These are phyloP conservation scores for Hippocampus barbouri DNA, from an alignment of 2,113 vertebrate genomes.

Conservation along the genomic window DNA sequence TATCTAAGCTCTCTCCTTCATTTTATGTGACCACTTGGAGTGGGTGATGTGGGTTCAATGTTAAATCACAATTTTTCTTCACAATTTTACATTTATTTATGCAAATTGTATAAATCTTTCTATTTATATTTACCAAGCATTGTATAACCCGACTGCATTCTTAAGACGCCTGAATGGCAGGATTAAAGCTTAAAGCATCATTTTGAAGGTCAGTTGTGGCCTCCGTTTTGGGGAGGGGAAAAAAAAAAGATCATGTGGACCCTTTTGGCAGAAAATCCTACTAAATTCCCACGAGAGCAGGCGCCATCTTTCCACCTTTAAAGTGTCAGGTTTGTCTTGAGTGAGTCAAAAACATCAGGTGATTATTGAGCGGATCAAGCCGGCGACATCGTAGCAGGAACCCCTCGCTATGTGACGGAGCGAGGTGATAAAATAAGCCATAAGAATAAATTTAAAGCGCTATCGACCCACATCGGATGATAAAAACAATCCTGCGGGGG, in stretches of 20 bases:
- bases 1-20: no score
- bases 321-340: not conserved
- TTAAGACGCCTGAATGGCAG: not conserved
- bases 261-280: not conserved
- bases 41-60: not conserved
- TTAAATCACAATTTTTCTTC: not conserved
- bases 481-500: constrained; percentile 56
- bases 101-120: not conserved
- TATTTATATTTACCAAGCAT: not conserved
- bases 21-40: no score
- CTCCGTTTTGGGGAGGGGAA: not conserved
- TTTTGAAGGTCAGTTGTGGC: not conserved
- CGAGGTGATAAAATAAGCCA: constrained; percentile 31
- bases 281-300: not conserved
- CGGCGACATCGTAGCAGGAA: not conserved
- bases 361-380: not conserved
- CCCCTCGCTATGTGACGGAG: constrained; percentile 3
- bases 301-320: not conserved
- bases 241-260: not conserved
- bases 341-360: not conserved
- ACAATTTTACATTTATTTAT: not conserved
- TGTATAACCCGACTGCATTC: not conserved
- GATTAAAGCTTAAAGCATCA: not conserved
- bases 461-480: constrained; percentile 59
- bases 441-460: constrained; percentile 63